A percentile compares a stretch with the other conserved stretches of the same genome.
These are phyloP conservation scores for Lagria hirta DNA, from an alignment of 2,888 invertebrate genomes.

Conservation along the genomic window DNA sequence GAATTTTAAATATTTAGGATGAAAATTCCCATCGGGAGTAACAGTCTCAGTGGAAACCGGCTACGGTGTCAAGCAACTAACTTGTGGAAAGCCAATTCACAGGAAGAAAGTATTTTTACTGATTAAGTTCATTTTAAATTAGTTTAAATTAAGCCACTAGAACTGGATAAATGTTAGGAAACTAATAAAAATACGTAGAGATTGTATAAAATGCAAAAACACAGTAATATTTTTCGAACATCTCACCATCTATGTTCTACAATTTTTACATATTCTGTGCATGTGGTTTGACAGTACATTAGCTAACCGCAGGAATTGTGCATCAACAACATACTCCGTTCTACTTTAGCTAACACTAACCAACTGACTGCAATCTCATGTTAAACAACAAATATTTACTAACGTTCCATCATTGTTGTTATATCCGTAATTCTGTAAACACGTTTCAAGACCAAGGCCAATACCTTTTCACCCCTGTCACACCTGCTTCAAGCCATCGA, in stretches of 20 bases:
- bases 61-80: constrained; percentile 26
- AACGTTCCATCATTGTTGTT: constrained; percentile 28
- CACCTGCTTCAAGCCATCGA: constrained; percentile 1
- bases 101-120: no score
- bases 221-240: no score
- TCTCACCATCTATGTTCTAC: no score
- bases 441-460: constrained; percentile 11
- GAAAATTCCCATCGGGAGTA: constrained; percentile 28
- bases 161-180: no score
- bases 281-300: constrained; percentile 41
- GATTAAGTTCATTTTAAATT: no score
- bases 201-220: no score
- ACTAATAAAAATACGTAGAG: no score
- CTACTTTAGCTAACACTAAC: constrained; percentile 31
- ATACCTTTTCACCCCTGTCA: constrained; percentile 4
- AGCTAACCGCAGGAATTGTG: constrained; percentile 34
- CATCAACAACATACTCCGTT: constrained; percentile 22
- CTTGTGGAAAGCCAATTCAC: no score
- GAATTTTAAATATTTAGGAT: constrained; percentile 43
- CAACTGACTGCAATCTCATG: constrained; percentile 27
- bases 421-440: constrained; percentile 10
- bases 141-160: no score
- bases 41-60: constrained; percentile 30
- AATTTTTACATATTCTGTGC: constrained; percentile 37
- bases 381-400: constrained; percentile 31